These are phyloP conservation scores for Chaetodon trifascialis DNA, from an alignment of 2,113 vertebrate species.

Conservation along the genomic window DNA sequence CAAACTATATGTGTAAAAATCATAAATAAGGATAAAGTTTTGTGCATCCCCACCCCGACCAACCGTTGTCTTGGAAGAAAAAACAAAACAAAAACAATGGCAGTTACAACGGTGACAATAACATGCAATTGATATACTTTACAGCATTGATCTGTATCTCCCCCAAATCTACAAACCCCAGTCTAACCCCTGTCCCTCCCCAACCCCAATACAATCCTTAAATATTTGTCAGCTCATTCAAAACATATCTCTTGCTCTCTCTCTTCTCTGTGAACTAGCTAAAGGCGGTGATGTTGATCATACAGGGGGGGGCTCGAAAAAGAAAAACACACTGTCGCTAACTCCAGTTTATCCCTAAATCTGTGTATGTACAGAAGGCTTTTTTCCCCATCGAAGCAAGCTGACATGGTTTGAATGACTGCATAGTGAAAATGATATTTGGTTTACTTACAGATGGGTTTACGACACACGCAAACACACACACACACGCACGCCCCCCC, in stretches of 20 bases:
- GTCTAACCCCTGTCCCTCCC: slow-evolving; percentile 46
- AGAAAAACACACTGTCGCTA: slow-evolving; percentile 42
- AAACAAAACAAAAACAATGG: slow-evolving; percentile 74
- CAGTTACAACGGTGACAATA: slow-evolving; percentile 84
- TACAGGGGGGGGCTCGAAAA: slow-evolving; percentile 16
- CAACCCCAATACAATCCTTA: slow-evolving; percentile 82
- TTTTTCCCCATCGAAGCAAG: slow-evolving; percentile 56
- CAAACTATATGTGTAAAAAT: slow-evolving; percentile 81
- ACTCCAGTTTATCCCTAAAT: slow-evolving; percentile 50
- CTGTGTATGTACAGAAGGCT: slow-evolving; percentile 68
- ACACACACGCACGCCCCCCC: slow-evolving; percentile 19
- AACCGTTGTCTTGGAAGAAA: slow-evolving; percentile 50
- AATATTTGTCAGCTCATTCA: slow-evolving; percentile 83
- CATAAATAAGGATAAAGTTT: slow-evolving; percentile 84
- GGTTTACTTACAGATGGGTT: slow-evolving; percentile 85
- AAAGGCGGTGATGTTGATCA: slow-evolving; percentile 55
- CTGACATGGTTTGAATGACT: slow-evolving; percentile 80
- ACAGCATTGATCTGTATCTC: slow-evolving; percentile 82
- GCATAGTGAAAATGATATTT: slow-evolving; percentile 88
- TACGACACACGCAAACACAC: slow-evolving; percentile 26
- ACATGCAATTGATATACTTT: slow-evolving; percentile 85
- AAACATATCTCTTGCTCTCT: slow-evolving; percentile 70
- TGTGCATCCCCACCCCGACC: slow-evolving; percentile 72
- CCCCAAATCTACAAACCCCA: slow-evolving; percentile 61
- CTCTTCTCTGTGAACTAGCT: slow-evolving; percentile 43